phyloP scores from a whole-genome alignment of 1,140 invertebrate genomes.

The Drosophila mojavensis region DNA sequence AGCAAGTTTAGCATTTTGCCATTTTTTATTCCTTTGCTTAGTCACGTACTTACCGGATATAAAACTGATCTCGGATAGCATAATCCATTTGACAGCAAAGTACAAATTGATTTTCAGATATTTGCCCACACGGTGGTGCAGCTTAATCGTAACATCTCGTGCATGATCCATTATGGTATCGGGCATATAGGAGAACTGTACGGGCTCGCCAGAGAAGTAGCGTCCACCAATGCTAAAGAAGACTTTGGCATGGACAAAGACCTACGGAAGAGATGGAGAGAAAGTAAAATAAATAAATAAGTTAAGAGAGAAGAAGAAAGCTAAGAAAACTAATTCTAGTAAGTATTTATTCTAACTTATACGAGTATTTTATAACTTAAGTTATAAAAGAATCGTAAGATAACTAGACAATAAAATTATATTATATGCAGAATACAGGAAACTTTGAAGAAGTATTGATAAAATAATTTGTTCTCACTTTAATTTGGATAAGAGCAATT shows the following conservation, averaged over 20 bases:
- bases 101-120: constrained; percentile 92
- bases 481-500: too few species aligned
- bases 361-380: too few species aligned
- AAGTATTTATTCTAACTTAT: too few species aligned
- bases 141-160: constrained; percentile 91
- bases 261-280: constrained; percentile 80
- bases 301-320: background rate
- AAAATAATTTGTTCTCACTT: too few species aligned
- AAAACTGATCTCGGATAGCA: constrained; percentile 94
- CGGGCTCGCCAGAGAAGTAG: constrained; percentile 86
- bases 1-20: constrained; percentile 4
- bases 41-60: constrained; percentile 88
- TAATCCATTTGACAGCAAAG: constrained; percentile 94
- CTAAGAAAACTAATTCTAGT: too few species aligned
- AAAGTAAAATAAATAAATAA: background rate
- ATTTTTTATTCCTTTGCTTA: background rate
- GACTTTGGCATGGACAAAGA: constrained; percentile 88
- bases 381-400: too few species aligned
- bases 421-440: too few species aligned
- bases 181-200: constrained; percentile 89
- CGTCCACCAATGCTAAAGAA: constrained; percentile 92
- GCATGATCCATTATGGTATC: constrained; percentile 92
- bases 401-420: too few species aligned
- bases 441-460: too few species aligned
- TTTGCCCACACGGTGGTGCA: constrained; percentile 90